phyloP scores from a whole-genome alignment of 2,888 invertebrate species.

The Ophion ventricosus region DNA sequence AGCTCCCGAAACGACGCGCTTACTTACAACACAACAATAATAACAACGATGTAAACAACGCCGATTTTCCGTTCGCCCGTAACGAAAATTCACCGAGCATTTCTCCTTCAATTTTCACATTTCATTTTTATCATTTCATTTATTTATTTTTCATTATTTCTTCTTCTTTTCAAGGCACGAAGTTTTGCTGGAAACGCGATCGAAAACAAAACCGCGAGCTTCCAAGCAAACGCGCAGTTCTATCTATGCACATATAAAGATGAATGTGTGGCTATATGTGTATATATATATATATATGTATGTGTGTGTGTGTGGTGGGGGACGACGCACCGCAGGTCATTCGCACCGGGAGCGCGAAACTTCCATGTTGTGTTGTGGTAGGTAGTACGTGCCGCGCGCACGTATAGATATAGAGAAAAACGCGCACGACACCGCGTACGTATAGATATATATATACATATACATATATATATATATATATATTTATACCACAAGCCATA shows the following conservation, averaged over 20 bases:
- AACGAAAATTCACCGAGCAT: too few relatives aligned
- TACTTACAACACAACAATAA: slow-evolving; percentile 3
- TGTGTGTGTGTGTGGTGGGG: background rate
- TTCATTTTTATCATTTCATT: background rate
- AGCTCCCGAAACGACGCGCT: background rate
- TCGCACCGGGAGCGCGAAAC: slow-evolving; percentile 67
- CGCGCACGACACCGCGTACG: background rate
- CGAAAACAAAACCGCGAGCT: slow-evolving; percentile 44
- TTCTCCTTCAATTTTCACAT: background rate
- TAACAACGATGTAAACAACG: too few relatives aligned
- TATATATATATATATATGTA: slow-evolving; percentile 30
- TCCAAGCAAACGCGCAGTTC: slow-evolving; percentile 40
- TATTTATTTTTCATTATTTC: background rate
- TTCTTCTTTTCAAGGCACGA: background rate
- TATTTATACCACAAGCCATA: too few relatives aligned
- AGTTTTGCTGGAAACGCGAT: slow-evolving; percentile 9
- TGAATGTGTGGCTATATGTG: background rate
- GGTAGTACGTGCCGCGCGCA: slow-evolving; percentile 21
- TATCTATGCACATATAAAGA: background rate
- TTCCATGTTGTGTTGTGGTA: slow-evolving; percentile 54
- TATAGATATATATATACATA: background rate
- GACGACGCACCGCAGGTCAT: slow-evolving; percentile 69
- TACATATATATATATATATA: background rate
- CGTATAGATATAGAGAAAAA: slow-evolving; percentile 23
- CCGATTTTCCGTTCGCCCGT: too few relatives aligned